Evolutionary conservation across 2,113 vertebrate genomes (phyloP).

Genomic region (Tychaedon coryphoeus): DNA sequence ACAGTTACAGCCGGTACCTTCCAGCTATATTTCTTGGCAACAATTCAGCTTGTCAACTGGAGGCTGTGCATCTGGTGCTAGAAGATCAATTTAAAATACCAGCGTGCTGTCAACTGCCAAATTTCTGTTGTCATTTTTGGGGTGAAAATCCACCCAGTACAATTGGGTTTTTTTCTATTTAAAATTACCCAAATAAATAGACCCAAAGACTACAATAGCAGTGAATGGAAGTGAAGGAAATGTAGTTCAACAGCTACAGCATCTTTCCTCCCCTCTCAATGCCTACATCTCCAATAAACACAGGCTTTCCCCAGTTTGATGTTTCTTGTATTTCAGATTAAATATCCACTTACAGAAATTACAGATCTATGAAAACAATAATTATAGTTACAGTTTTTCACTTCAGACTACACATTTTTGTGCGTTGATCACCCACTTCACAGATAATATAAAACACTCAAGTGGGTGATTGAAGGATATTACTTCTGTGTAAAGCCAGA

Average conservation of each 20-base stretch:
- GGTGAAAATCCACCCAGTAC: neutral
- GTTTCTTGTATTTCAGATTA: neutral
- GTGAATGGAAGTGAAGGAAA: neutral
- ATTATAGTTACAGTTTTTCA: neutral
- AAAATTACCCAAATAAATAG: neutral
- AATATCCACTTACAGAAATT: constrained; percentile 13
- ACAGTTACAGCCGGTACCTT: neutral
- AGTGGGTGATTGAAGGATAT: constrained; percentile 4
- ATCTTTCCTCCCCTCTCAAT: neutral
- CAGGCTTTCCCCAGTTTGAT: neutral
- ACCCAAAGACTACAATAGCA: neutral
- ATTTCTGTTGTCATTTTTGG: neutral
- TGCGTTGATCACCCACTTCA: neutral
- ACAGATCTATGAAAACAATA: neutral
- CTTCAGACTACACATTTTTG: neutral
- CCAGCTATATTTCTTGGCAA: constrained; percentile 18
- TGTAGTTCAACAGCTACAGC: neutral
- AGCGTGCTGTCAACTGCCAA: neutral
- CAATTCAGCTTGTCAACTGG: neutral
- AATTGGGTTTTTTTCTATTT: neutral
- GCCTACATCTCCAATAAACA: neutral
- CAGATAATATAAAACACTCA: neutral
- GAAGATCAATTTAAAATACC: neutral
- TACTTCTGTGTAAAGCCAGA: neutral
- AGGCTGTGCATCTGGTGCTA: neutral